Percentiles rank a stretch among this genome's conserved stretches.
Evolutionary conservation across 2,113 vertebrate species (phyloP).

Genomic region (Telmatochromis bifrenatus): DNA sequence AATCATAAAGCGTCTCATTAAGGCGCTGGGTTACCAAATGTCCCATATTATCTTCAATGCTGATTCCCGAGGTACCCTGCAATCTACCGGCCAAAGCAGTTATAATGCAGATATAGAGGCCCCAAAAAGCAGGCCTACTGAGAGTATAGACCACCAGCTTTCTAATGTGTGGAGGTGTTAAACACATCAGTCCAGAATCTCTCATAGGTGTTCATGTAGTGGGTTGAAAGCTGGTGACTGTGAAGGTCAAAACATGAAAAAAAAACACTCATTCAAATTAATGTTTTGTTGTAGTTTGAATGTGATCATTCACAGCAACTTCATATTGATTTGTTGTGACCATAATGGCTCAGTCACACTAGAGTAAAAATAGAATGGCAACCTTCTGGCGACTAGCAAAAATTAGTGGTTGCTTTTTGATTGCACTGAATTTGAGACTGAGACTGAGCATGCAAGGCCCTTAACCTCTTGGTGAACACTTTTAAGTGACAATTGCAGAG

Average conservation of each 20-base stretch:
- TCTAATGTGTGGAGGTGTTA: neutral
- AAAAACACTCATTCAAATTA: neutral
- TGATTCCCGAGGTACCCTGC: neutral
- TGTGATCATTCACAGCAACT: neutral
- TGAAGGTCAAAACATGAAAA: neutral
- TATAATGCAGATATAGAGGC: rapidly evolving
- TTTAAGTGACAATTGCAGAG: neutral
- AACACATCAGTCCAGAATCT: neutral
- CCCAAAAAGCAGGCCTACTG: neutral
- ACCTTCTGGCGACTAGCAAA: neutral
- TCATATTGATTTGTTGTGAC: neutral
- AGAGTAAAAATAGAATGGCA: neutral
- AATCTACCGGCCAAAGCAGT: neutral
- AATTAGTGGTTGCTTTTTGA: neutral
- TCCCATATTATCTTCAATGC: neutral
- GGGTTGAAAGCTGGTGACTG: neutral
- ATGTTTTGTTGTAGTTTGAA: neutral
- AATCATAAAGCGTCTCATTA: neutral
- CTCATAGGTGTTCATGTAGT: neutral
- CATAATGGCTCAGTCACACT: neutral
- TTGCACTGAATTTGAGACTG: neutral
- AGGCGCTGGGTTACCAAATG: neutral
- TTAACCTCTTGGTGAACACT: neutral
- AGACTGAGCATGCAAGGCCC: neutral
- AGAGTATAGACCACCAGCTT: neutral